phyloP scores from a whole-genome alignment of 2,797 vertebrate species.

The Dermochelys coriacea region DNA sequence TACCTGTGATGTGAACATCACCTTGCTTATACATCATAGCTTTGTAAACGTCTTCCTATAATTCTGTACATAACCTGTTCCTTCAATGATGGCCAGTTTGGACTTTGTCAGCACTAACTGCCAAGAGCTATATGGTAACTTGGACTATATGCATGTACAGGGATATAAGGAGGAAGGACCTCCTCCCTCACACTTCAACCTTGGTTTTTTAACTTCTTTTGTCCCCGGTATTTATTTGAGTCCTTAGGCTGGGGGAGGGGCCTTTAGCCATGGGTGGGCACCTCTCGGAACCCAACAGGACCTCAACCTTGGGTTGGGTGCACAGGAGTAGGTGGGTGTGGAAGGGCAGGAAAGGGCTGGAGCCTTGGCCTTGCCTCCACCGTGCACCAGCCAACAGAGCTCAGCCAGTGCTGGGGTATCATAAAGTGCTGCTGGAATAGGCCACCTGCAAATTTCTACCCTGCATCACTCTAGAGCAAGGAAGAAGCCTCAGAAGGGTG shows the following conservation, averaged over 20 bases:
- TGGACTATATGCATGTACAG: not conserved
- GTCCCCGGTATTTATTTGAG: too few species aligned
- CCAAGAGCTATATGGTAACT: not conserved
- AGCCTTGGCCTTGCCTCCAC: not conserved
- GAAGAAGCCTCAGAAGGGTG: not conserved
- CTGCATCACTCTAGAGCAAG: not conserved
- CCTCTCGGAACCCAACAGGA: not conserved
- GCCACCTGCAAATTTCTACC: not conserved
- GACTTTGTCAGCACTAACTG: not conserved
- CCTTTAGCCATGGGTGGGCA: too few species aligned
- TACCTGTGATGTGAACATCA: not conserved
- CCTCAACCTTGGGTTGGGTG: not conserved
- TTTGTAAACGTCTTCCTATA: not conserved
- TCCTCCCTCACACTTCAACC: not conserved
- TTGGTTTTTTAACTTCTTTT: too few species aligned
- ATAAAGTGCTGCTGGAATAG: not conserved
- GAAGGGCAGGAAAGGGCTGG: not conserved
- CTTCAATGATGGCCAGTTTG: not conserved
- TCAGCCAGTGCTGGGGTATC: not conserved
- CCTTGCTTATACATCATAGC: not conserved
- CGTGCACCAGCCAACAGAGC: not conserved
- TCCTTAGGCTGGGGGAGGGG: too few species aligned
- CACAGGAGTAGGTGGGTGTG: not conserved
- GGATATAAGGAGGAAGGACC: not conserved
- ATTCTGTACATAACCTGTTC: not conserved